A percentile compares a stretch with the other conserved stretches of the same genome.
Evolutionary conservation across 2,113 vertebrate genomes (phyloP).

Genomic region (Atherinomorus stipes): DNA sequence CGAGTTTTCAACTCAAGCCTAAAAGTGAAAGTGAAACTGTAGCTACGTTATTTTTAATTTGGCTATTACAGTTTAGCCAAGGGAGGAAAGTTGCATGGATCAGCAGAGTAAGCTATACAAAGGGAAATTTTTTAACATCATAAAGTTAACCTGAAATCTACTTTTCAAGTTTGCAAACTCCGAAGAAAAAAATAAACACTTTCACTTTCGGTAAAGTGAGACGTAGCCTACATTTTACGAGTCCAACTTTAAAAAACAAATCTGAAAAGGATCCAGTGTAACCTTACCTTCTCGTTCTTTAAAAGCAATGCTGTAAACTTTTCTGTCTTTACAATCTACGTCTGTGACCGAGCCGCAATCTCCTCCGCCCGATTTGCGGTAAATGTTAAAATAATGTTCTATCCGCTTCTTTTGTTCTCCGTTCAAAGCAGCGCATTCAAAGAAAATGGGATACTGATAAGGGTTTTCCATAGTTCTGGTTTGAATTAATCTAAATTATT

Average conservation of each 20-base stretch:
- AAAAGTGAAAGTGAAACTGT: neutral
- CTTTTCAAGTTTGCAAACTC: neutral
- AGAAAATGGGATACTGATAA: constrained; percentile 34
- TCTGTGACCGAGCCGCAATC: constrained; percentile 44
- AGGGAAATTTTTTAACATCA: no score
- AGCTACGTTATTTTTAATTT: neutral
- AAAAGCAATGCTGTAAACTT: constrained; percentile 58
- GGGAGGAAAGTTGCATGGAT: no score
- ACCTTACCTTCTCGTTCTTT: constrained; percentile 50
- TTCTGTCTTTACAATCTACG: accelerated
- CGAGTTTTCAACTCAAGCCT: neutral
- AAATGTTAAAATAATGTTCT: constrained; percentile 44
- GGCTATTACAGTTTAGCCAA: no score
- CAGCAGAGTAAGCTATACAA: no score
- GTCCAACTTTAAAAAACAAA: neutral
- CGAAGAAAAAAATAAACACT: neutral
- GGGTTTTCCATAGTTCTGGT: neutral
- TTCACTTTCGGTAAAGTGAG: constrained; percentile 16
- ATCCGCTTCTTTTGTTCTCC: constrained; percentile 5
- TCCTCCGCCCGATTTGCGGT: constrained; percentile 68
- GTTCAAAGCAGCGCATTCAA: constrained; percentile 32
- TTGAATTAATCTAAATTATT: no score
- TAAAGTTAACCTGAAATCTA: no score
- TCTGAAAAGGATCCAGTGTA: neutral
- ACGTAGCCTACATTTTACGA: neutral